Evolutionary conservation across 2,113 vertebrate species (phyloP), one percentile per base, ranked within the genome.

Genomic region (Lethenteron camtschaticum): DNA sequence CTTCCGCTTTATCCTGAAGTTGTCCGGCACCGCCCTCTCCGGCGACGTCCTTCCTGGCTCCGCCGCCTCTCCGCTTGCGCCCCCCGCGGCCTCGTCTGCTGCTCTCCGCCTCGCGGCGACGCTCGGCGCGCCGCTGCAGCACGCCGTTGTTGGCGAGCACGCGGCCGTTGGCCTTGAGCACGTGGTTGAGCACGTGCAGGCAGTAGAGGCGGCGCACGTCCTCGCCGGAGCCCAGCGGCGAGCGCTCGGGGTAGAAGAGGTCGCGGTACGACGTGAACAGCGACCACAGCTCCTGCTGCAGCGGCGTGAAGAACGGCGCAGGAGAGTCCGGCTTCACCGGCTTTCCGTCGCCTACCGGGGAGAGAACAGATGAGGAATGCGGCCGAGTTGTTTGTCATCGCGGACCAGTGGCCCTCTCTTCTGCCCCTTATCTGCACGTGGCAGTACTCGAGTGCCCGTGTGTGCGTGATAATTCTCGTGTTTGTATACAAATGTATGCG

Each of bases 191-290:
- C 2, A 77, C 83, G 9, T 99, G 94, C 14, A 96, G 78, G 75
- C 92, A 96, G 78, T 97, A 99, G 3, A 79, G 75, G 0, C 74
- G 82, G 3, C 84, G 81, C 56, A 91, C 76, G 77, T 90, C 84
- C 1, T 86, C 83, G 9, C 83, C 86, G 1, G 85, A 82, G 3
- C 56, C n/a, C 70, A 87, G 58, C 57, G 85, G 85, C 1, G 79
- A 84, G 56, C 78, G 78, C 66, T 91, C 88, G 0, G 90, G n/a
- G 69, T 85, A 86, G 76, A 87, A 88, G 56, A 99, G 72, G 75
- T 97, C 94, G 71, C 72, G 79, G 79, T 97, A 99, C 0, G 84
- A 78, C 70, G 83, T 88, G 88, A 99, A 88, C 68, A 96, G 71
- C n/a, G 75, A 76, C 73, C 96, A 86, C 56, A 99, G 82, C 73